Conservation (phyloP, 2,113 vertebrate species). For the Epinephelus fuscoguttatus region DNA sequence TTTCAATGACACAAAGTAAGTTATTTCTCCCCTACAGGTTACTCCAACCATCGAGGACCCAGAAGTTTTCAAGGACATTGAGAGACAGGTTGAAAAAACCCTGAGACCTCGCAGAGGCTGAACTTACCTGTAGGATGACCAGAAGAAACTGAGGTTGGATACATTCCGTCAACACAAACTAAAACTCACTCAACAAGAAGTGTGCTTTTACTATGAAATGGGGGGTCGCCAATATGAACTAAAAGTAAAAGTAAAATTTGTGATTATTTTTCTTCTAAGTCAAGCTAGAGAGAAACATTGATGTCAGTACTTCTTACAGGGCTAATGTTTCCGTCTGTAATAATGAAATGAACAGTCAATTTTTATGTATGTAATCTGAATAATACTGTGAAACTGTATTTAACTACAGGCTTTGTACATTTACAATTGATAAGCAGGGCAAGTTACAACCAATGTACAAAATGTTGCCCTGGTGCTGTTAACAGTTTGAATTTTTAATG, state of each 20-base stretch:
- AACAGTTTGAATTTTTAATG: conserved; percentile 1
- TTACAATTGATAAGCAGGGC: background rate
- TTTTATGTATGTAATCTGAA: background rate
- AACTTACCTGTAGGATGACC: background rate
- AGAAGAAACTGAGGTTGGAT: background rate
- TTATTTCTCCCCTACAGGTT: conserved; percentile 81
- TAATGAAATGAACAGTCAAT: background rate
- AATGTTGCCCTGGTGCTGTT: background rate
- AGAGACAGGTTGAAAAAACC: conserved; percentile 80
- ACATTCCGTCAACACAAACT: background rate
- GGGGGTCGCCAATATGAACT: background rate
- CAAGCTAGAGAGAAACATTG: background rate
- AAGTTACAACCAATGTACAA: background rate
- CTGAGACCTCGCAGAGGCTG: conserved; percentile 41
- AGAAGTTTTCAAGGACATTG: conserved; percentile 89
- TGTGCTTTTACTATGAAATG: too few relatives aligned
- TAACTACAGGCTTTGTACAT: too few relatives aligned
- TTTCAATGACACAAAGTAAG: too few relatives aligned
- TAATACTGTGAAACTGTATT: background rate
- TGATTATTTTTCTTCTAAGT: background rate
- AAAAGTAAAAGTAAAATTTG: background rate
- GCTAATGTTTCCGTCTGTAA: background rate
- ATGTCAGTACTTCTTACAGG: background rate
- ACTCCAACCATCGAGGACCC: conserved; percentile 95
- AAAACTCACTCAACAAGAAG: background rate